Conservation (phyloP, 1,140 invertebrate species). For the Gonioctena quinquepunctata region DNA sequence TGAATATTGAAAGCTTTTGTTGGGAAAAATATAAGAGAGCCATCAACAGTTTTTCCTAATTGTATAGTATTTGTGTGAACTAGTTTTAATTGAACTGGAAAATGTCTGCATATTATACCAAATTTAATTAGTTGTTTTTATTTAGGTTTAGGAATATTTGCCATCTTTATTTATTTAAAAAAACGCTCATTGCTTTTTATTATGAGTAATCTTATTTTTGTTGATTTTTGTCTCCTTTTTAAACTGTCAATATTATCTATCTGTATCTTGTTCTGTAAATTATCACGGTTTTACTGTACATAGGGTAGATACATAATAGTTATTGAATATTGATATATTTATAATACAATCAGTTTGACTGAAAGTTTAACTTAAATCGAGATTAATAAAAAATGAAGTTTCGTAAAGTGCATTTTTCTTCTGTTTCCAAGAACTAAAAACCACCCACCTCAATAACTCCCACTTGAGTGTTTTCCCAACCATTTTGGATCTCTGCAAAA, state of each 20-base stretch:
- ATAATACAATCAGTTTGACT: slow-evolving; percentile 53
- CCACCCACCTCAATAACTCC: no score
- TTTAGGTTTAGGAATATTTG: neutral
- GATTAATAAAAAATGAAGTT: slow-evolving; percentile 47
- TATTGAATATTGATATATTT: slow-evolving; percentile 54
- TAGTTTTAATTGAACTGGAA: neutral
- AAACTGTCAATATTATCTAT: slow-evolving; percentile 35
- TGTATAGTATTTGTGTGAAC: no score
- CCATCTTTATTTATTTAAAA: neutral
- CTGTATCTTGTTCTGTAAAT: slow-evolving; percentile 46
- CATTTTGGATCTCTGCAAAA: no score
- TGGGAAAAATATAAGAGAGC: no score
- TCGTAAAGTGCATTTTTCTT: slow-evolving; percentile 36
- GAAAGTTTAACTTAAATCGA: slow-evolving; percentile 49
- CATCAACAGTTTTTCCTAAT: no score
- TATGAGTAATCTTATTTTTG: neutral
- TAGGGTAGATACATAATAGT: slow-evolving; percentile 43
- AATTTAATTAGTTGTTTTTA: neutral
- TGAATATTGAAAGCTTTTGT: no score
- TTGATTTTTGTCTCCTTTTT: slow-evolving; percentile 18
- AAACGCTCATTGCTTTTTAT: neutral
- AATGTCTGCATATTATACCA: neutral
- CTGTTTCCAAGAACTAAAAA: no score
- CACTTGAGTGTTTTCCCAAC: no score
- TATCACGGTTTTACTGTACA: slow-evolving; percentile 48